A percentile compares a stretch with the other conserved stretches of the same genome.
These are phyloP conservation scores for Macrosiphum euphorbiae DNA, from an alignment of 2,888 invertebrate genomes.

Conservation along the genomic window DNA sequence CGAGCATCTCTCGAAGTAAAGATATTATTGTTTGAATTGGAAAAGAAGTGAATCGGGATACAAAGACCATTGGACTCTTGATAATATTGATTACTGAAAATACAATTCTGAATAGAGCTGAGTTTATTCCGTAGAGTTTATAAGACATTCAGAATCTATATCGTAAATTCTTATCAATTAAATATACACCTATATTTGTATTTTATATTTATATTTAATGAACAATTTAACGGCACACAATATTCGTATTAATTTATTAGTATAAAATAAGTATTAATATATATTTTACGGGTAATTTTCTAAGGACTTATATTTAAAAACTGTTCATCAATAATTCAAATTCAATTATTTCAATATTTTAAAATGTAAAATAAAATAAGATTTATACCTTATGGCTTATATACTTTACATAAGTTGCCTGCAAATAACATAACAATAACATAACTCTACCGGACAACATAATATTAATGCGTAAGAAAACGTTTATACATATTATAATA, in stretches of 20 bases:
- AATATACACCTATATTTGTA: not conserved
- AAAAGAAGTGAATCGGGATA: not conserved
- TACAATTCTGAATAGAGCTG: not conserved
- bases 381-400: too few relatives aligned
- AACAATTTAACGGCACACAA: too few relatives aligned
- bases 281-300: not conserved
- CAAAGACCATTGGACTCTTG: not conserved
- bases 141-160: not conserved
- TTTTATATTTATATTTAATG: not conserved
- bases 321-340: not conserved
- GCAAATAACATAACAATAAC: too few relatives aligned
- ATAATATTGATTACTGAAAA: not conserved
- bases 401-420: too few relatives aligned
- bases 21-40: not conserved
- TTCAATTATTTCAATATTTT: too few relatives aligned
- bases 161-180: not conserved
- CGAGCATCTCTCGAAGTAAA: not conserved
- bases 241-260: not conserved
- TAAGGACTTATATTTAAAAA: not conserved
- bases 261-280: not conserved
- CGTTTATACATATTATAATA: too few relatives aligned
- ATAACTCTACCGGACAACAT: too few relatives aligned
- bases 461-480: too few relatives aligned
- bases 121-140: not conserved
- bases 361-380: not conserved